phyloP scores from a whole-genome alignment of 2,888 invertebrate genomes.

The Cephalotes varians region DNA sequence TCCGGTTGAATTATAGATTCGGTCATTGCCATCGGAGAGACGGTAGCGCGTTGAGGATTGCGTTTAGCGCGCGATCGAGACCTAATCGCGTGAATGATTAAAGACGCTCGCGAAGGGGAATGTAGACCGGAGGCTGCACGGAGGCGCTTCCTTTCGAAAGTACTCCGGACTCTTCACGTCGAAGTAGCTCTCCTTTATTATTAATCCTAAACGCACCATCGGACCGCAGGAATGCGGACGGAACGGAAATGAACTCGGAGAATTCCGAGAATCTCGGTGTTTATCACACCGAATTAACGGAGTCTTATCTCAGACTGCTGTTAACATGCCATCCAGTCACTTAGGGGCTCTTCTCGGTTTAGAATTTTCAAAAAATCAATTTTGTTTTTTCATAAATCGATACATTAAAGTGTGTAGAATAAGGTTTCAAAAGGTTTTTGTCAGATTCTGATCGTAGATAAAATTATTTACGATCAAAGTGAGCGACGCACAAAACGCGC shows the following conservation, averaged over 20 bases:
- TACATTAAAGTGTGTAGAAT: no score
- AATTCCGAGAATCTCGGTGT: slow-evolving; percentile 6
- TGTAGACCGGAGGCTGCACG: not conserved
- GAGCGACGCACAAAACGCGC: no score
- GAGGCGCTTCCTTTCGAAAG: not conserved
- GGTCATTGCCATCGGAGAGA: slow-evolving; percentile 68
- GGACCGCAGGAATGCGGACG: not conserved
- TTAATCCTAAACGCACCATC: slow-evolving; percentile 34
- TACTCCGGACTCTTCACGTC: not conserved
- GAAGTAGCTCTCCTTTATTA: slow-evolving; percentile 27
- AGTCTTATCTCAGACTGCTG: not conserved
- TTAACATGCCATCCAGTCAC: not conserved
- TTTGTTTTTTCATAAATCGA: no score
- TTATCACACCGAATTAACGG: not conserved
- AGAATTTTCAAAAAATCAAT: no score
- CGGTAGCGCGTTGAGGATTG: slow-evolving; percentile 36
- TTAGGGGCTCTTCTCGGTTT: no score
- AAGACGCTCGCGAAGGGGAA: slow-evolving; percentile 1
- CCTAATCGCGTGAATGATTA: slow-evolving; percentile 58
- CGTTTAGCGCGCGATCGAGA: slow-evolving; percentile 51
- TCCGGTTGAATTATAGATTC: slow-evolving; percentile 70
- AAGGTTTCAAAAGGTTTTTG: no score
- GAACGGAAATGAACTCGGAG: slow-evolving; percentile 1
- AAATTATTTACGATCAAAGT: no score
- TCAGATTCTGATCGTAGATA: no score